Conservation (phyloP, 2,888 invertebrate genomes). For the Mantis religiosa region DNA sequence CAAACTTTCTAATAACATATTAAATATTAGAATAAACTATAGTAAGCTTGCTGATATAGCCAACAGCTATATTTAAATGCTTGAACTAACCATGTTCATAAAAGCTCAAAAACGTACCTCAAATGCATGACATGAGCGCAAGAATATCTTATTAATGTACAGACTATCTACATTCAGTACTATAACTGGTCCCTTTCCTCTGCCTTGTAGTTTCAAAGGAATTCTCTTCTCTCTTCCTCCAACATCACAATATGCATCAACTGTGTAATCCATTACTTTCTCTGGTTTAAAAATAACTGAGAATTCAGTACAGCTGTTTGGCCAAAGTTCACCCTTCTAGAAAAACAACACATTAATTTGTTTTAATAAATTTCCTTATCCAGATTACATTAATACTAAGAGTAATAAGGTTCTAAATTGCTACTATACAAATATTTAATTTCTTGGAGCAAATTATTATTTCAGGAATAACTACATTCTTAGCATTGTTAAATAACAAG, state of each 20-base stretch:
- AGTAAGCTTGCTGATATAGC: too few relatives aligned
- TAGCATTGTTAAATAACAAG: too few relatives aligned
- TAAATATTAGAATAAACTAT: too few relatives aligned
- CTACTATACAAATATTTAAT: too few relatives aligned
- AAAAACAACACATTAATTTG: constrained; percentile 1
- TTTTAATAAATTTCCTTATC: neutral
- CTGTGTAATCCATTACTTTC: constrained; percentile 49
- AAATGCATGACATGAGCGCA: constrained; percentile 56
- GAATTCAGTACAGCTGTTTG: constrained; percentile 51
- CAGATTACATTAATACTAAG: too few relatives aligned
- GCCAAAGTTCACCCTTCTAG: constrained; percentile 58
- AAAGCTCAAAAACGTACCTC: constrained; percentile 44
- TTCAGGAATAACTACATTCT: too few relatives aligned
- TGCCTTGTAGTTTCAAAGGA: constrained; percentile 40
- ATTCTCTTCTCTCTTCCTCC: constrained; percentile 45
- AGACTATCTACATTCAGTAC: constrained; percentile 53
- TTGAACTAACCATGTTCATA: too few relatives aligned
- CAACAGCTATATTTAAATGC: too few relatives aligned
- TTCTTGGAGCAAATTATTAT: too few relatives aligned
- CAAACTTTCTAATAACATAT: too few relatives aligned
- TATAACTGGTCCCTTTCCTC: constrained; percentile 56
- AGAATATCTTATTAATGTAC: constrained; percentile 54
- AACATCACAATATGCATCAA: constrained; percentile 56
- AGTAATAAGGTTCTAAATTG: too few relatives aligned
- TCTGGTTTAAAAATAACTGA: constrained; percentile 55